Conservation (phyloP, 2,888 invertebrate genomes). For the Nemotelus pantherinus region DNA sequence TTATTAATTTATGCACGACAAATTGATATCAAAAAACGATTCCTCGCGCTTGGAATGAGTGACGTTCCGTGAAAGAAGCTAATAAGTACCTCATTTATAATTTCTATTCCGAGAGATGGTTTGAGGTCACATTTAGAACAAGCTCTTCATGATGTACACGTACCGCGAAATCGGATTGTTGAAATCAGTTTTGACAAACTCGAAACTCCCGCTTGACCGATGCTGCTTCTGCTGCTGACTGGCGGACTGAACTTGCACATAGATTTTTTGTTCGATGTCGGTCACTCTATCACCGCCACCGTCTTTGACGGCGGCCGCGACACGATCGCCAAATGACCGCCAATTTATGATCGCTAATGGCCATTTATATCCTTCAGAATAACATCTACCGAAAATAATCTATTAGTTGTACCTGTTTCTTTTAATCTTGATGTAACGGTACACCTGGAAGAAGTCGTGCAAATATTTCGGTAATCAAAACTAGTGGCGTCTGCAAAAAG, state of each 20-base stretch:
- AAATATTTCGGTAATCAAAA: constrained; percentile 44
- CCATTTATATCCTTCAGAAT: constrained; percentile 44
- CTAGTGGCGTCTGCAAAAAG: constrained; percentile 9
- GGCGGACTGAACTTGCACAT: neutral
- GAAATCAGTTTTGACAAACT: constrained; percentile 15
- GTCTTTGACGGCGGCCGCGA: constrained; percentile 15
- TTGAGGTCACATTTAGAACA: constrained; percentile 36
- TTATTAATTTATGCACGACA: constrained; percentile 39
- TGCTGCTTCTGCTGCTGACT: neutral
- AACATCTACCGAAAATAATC: constrained; percentile 43
- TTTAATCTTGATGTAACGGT: constrained; percentile 43
- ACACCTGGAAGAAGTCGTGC: constrained; percentile 36
- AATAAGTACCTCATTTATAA: constrained; percentile 40
- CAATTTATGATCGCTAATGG: constrained; percentile 44
- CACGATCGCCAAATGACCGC: constrained; percentile 37
- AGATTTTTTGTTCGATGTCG: neutral
- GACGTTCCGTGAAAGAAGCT: constrained; percentile 33
- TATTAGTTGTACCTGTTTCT: constrained; percentile 45
- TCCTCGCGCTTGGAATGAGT: neutral
- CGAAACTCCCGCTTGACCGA: constrained; percentile 1
- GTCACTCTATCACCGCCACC: neutral
- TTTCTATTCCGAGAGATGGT: constrained; percentile 28
- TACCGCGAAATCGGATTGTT: constrained; percentile 34
- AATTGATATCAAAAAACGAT: constrained; percentile 18
- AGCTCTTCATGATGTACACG: constrained; percentile 24